Evolutionary conservation across 2,888 invertebrate species (phyloP).

Genomic region (Rhaphigaster nebulosa): DNA sequence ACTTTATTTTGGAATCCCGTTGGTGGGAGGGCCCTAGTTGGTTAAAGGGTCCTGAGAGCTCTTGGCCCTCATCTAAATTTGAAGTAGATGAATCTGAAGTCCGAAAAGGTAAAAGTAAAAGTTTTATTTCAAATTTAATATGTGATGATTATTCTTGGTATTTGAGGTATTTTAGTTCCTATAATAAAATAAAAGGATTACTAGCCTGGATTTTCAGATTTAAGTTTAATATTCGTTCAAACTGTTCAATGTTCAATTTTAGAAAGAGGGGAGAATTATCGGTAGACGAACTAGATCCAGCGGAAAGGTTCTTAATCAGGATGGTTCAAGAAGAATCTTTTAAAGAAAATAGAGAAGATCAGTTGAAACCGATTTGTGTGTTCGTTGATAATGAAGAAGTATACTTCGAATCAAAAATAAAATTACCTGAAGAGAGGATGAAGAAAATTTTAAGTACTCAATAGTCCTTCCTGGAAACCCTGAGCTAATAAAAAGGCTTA

Average conservation of each 20-base stretch:
- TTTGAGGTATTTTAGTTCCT: neutral
- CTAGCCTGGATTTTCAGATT: neutral
- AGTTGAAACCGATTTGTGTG: constrained; percentile 17
- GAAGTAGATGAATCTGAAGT: neutral
- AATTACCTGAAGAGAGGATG: constrained; percentile 18
- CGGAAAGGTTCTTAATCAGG: no score
- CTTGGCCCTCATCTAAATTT: neutral
- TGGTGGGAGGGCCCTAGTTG: constrained; percentile 21
- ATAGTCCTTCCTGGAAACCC: constrained; percentile 23
- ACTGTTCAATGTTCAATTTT: neutral
- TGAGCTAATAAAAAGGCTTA: constrained; percentile 11
- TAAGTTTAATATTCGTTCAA: neutral
- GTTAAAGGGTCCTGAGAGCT: neutral
- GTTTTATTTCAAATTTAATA: neutral
- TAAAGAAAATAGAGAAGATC: neutral
- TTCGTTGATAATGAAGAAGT: no score
- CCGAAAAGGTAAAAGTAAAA: neutral
- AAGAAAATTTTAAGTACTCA: neutral
- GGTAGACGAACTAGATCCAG: no score
- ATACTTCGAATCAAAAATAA: constrained; percentile 22
- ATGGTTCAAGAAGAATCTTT: neutral
- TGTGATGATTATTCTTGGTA: constrained; percentile 2
- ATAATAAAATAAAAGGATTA: neutral
- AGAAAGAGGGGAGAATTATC: no score
- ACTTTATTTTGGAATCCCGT: neutral